Conservation (phyloP, 2,888 invertebrate genomes). For the Pyrrhosoma nymphula region DNA sequence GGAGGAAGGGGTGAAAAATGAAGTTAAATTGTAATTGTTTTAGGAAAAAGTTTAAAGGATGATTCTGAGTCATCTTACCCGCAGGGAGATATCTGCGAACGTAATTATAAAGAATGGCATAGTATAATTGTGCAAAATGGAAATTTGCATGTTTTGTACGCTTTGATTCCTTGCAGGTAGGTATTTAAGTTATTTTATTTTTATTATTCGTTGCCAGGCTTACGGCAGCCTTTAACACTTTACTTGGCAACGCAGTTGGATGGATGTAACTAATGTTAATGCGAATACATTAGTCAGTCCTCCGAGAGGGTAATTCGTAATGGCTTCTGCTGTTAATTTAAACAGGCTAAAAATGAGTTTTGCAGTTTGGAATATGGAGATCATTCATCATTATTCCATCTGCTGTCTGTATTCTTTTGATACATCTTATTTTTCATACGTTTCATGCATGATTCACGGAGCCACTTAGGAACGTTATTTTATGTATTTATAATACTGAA, state of each 20-base stretch:
- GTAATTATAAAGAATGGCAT: background rate
- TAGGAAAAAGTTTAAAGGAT: background rate
- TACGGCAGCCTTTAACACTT: background rate
- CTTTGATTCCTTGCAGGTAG: background rate
- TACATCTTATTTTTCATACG: background rate
- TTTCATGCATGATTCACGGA: background rate
- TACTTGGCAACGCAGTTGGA: background rate
- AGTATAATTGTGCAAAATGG: conserved; percentile 1
- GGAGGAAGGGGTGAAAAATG: background rate
- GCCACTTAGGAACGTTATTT: no score
- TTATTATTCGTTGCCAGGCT: background rate
- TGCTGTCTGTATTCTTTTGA: background rate
- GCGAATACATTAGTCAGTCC: background rate
- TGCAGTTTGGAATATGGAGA: background rate
- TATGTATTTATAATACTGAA: no score
- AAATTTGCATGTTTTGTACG: background rate
- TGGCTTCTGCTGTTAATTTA: background rate
- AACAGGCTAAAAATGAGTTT: background rate
- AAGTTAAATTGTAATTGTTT: background rate
- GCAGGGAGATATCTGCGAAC: background rate
- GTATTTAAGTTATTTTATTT: background rate
- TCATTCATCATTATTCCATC: background rate
- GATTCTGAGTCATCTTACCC: background rate
- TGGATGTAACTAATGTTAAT: no score
- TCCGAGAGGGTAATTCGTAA: background rate